Percentiles rank a stretch among this genome's conserved stretches.
Evolutionary conservation across 1,140 invertebrate genomes (phyloP).

Genomic region (Hylyphantes graminicola): DNA sequence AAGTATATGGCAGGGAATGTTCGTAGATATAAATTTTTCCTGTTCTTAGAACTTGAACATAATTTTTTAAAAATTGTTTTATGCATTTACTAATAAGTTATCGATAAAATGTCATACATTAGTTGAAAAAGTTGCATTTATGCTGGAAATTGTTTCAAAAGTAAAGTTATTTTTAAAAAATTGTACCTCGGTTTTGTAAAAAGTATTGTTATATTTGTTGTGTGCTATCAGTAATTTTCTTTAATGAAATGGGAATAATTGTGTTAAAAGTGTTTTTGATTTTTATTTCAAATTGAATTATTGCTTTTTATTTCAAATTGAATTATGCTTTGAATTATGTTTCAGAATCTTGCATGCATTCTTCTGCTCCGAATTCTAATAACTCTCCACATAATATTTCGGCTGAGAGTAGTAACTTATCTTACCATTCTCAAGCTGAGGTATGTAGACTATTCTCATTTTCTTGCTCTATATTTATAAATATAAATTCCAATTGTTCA

Average conservation of each 20-base stretch:
- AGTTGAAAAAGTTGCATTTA: too few relatives aligned
- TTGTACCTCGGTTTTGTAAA: too few relatives aligned
- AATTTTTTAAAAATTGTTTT: too few relatives aligned
- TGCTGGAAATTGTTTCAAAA: too few relatives aligned
- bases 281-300: background rate
- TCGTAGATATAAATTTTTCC: too few relatives aligned
- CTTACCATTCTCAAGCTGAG: constrained; percentile 58
- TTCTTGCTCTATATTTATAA: background rate
- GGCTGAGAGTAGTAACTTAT: constrained; percentile 58
- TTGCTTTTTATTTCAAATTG: background rate
- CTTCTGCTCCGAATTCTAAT: constrained; percentile 32
- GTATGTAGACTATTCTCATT: constrained; percentile 13
- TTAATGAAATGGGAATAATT: background rate
- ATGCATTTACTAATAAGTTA: too few relatives aligned
- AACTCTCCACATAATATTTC: constrained; percentile 53
- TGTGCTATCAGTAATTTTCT: background rate
- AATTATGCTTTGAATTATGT: background rate
- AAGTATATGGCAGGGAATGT: too few relatives aligned
- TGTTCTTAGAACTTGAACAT: too few relatives aligned
- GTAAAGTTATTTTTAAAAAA: too few relatives aligned
- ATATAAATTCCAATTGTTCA: too few relatives aligned
- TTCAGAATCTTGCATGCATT: constrained; percentile 48
- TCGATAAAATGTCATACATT: too few relatives aligned
- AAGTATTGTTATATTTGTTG: too few relatives aligned
- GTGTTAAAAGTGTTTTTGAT: background rate